Percentiles rank a stretch among this genome's conserved stretches.
Evolutionary conservation across 2,797 vertebrate genomes (phyloP).

Genomic region (Nasua narica): DNA sequence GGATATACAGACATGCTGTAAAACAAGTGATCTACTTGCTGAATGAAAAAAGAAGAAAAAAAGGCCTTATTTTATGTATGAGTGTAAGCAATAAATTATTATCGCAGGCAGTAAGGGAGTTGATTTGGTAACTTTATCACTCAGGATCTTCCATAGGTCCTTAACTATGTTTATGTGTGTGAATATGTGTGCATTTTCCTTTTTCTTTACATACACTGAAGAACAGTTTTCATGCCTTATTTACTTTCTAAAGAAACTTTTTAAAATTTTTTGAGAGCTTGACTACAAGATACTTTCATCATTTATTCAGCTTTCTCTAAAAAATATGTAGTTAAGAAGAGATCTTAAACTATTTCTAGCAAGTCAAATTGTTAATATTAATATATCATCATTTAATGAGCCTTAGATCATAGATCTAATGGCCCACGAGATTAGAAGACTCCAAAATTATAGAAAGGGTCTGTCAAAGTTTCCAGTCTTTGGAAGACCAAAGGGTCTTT

Average conservation of each 20-base stretch:
- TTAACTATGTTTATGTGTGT: background rate
- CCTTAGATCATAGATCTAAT: background rate
- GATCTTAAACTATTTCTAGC: background rate
- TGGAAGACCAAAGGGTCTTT: background rate
- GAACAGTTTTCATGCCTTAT: background rate
- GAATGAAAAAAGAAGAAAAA: background rate
- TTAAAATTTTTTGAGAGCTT: background rate
- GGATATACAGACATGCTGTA: background rate
- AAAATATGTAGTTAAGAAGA: background rate
- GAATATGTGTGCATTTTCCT: background rate
- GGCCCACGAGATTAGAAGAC: background rate
- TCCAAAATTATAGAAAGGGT: background rate
- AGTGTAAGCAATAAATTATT: background rate
- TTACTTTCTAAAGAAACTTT: background rate
- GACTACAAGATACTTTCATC: background rate
- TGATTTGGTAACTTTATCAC: background rate
- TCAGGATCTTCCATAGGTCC: background rate
- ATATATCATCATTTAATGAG: background rate
- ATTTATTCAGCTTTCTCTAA: background rate
- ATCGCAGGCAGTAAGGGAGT: background rate
- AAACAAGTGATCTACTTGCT: background rate
- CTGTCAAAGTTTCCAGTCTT: background rate
- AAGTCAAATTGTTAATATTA: background rate
- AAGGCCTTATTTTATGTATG: background rate
- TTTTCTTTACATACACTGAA: background rate